Conservation (phyloP, 2,113 vertebrate species). For the Rhynchomys soricoides region DNA sequence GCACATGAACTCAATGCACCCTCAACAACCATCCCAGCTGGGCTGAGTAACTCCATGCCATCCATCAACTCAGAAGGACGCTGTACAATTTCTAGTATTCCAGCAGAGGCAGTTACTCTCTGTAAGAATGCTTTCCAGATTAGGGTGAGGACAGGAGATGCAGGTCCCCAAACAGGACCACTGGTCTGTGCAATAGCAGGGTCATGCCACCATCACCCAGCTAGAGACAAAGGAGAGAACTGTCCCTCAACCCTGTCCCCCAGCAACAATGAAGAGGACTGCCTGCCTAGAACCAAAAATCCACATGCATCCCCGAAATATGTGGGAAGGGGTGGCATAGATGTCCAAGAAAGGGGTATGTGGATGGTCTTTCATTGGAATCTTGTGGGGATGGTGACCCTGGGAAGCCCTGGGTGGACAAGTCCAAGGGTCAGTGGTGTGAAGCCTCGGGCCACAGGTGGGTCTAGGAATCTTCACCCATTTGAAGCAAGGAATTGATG, state of each 20-base stretch:
- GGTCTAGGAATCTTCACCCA: conserved; percentile 95
- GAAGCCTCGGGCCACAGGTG: not conserved
- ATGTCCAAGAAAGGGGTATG: not conserved
- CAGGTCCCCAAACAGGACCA: not conserved
- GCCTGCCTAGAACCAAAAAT: not conserved
- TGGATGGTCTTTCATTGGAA: not conserved
- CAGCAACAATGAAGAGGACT: not conserved
- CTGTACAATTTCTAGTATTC: not conserved
- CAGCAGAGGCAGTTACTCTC: conserved; percentile 47
- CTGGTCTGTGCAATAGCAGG: not conserved
- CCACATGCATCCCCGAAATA: conserved; percentile 30
- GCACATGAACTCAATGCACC: accelerated
- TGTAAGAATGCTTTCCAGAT: not conserved
- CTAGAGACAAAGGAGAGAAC: not conserved
- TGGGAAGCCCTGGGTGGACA: not conserved
- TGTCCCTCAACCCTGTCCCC: not conserved
- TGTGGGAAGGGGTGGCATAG: not conserved
- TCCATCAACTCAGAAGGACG: not conserved
- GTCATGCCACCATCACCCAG: not conserved
- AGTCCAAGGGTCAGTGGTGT: conserved; percentile 63
- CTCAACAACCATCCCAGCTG: accelerated
- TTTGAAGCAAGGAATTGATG: conserved; percentile 98
- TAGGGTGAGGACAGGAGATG: not conserved
- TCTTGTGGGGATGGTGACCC: conserved; percentile 4
- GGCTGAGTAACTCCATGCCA: conserved; percentile 3